A percentile compares a stretch with the other conserved stretches of the same genome.
phyloP scores from a whole-genome alignment of 2,797 vertebrate species.

The Gymnoscopelus microlampas region DNA sequence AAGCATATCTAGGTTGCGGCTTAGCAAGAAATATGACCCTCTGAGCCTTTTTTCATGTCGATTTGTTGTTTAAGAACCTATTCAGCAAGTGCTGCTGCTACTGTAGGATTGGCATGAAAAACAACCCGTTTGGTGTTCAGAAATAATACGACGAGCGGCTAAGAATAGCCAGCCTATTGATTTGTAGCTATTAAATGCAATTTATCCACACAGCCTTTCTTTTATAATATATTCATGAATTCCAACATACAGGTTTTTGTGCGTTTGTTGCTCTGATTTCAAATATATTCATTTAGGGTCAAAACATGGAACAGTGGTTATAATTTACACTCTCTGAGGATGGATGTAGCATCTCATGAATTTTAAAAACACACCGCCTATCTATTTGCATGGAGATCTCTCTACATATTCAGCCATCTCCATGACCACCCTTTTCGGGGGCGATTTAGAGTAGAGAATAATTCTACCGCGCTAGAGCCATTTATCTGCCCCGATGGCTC shows the following conservation, averaged over 20 bases:
- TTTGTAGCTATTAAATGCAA: constrained; percentile 6
- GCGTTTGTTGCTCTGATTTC: constrained; percentile 41
- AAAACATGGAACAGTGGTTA: constrained; percentile 21
- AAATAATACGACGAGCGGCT: no score
- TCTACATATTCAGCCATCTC: constrained; percentile 48
- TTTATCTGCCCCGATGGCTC: constrained; percentile 58
- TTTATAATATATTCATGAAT: constrained; percentile 49
- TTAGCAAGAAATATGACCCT: no score
- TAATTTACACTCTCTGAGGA: constrained; percentile 16
- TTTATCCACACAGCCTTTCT: constrained; percentile 2
- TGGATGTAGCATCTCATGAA: constrained; percentile 10
- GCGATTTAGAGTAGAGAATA: constrained; percentile 50
- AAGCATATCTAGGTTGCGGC: no score
- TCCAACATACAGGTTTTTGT: constrained; percentile 24
- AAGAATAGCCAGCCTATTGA: background rate
- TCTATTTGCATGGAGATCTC: constrained; percentile 28
- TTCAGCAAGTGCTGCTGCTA: no score
- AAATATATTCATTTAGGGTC: constrained; percentile 53
- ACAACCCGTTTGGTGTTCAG: no score
- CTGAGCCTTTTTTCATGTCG: no score
- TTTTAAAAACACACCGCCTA: constrained; percentile 35
- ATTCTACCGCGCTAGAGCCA: constrained; percentile 52
- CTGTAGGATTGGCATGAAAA: no score
- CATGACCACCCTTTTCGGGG: constrained; percentile 46
- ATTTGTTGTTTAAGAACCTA: no score